Evolutionary conservation across 2,113 vertebrate species (phyloP).

Genomic region (Ellobius talpinus): DNA sequence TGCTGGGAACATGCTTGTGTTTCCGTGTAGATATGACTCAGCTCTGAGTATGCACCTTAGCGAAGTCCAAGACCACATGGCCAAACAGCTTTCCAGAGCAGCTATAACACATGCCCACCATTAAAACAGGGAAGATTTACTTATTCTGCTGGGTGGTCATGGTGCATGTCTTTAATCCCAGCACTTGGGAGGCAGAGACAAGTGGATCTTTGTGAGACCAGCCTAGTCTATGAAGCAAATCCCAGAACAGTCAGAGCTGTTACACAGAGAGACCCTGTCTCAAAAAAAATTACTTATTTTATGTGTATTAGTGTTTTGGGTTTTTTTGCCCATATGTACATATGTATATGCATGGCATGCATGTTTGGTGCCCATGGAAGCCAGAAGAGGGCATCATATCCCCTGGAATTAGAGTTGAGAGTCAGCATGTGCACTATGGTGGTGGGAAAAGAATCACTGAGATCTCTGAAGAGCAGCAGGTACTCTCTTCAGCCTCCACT

Average conservation of each 20-base stretch:
- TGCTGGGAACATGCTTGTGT: neutral
- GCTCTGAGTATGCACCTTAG: neutral
- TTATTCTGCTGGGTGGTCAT: neutral
- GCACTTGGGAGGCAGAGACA: no score
- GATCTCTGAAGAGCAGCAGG: neutral
- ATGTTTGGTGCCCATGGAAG: neutral
- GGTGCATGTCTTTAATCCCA: no score
- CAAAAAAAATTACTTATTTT: neutral
- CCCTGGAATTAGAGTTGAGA: neutral
- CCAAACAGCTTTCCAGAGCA: constrained; percentile 4
- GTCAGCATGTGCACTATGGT: neutral
- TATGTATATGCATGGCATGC: neutral
- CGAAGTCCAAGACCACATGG: neutral
- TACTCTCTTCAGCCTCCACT: neutral
- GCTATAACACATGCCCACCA: neutral
- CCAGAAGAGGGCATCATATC: neutral
- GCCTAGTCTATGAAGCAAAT: no score
- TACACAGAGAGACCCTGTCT: no score
- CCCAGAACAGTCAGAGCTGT: no score
- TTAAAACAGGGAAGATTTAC: neutral
- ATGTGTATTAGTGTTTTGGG: neutral
- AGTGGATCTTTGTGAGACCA: no score
- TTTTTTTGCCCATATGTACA: neutral
- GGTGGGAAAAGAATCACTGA: neutral
- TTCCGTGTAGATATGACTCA: constrained; percentile 18